Evolutionary conservation across 2,888 invertebrate species (phyloP), one percentile per base, ranked within the genome.

Genomic region (Galerucella pusilla): DNA sequence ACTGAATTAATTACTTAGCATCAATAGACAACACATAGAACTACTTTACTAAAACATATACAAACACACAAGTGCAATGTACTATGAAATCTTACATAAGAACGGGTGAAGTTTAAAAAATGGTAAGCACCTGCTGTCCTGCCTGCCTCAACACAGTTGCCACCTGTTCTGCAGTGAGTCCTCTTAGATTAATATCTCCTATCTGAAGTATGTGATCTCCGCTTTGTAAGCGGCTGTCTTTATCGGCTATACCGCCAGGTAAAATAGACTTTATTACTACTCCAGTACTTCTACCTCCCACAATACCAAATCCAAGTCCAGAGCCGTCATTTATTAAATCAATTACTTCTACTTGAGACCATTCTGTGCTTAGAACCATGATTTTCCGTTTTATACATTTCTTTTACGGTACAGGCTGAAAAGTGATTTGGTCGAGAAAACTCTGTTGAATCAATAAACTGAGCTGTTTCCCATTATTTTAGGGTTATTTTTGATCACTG

Each of bases 271-370:
- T 99, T 83, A 99, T 97, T 75, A 99, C 98, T 74, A 99, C 99
- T 54, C 99, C 99, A 54, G 99, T 99, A 88, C 97, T 98, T 80
- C 97, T 93, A 59, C 97, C 97, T 81, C 99, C 99, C 83, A 99
- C 98, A 85, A 99, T 95, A 83, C 99, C 99, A 89, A 99, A 99
- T 79, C 99, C 99, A 84, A 99, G 92, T 71, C 98, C 98, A 85
- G 97, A 96, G 82, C 98, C 98, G 91, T 99, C 98, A 89, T 99
- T 99, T 83, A 95, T 92, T 84, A 99, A 92, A 89, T 99, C 98
- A 88, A 99, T 97, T 85, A 98, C 96, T 93, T 99, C 99, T 88
- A 99, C 97, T 91, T 99, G 98, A 84, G 97, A 97, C 98, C 98
- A 99, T 92, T 99, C 99, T 88, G 98, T 98, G 90, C 96, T 98